Conservation (phyloP, 2,797 vertebrate genomes). For the Lutjanus argentimaculatus region DNA sequence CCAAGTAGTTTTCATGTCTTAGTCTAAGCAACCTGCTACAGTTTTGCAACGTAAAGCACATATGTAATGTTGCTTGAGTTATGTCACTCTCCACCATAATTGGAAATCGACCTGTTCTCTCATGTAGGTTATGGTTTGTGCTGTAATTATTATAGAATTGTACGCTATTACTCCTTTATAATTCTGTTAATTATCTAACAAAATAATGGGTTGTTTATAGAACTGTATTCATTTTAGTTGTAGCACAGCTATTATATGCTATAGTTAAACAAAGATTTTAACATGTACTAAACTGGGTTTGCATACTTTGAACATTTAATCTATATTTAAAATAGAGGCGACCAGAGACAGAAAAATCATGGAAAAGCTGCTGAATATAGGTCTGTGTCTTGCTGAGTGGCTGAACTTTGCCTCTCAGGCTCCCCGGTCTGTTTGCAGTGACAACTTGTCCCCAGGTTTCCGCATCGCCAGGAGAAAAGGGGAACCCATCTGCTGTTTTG, state of each 20-base stretch:
- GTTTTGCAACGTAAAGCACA: no score
- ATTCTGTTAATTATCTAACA: neutral
- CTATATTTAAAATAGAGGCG: neutral
- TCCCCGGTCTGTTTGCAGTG: conserved; percentile 80
- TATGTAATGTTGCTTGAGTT: no score
- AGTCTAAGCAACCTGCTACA: no score
- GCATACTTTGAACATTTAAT: neutral
- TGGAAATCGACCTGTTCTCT: no score
- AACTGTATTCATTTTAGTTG: neutral
- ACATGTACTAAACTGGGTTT: neutral
- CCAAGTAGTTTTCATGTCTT: no score
- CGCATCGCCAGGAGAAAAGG: conserved; percentile 76
- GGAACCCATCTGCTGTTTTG: conserved; percentile 84
- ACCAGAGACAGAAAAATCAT: neutral
- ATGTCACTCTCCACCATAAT: no score
- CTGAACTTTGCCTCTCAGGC: conserved; percentile 72
- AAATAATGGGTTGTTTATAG: neutral
- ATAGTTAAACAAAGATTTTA: no score
- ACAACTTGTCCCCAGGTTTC: conserved; percentile 79
- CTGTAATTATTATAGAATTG: neutral
- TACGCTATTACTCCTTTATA: neutral
- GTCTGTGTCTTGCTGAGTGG: conserved; percentile 35
- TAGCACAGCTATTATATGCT: neutral
- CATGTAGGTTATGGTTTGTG: no score
- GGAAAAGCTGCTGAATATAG: neutral